A percentile compares a stretch with the other conserved stretches of the same genome.
Conservation (phyloP, 1,140 invertebrate genomes). For the Drosophila nigrodunni region DNA sequence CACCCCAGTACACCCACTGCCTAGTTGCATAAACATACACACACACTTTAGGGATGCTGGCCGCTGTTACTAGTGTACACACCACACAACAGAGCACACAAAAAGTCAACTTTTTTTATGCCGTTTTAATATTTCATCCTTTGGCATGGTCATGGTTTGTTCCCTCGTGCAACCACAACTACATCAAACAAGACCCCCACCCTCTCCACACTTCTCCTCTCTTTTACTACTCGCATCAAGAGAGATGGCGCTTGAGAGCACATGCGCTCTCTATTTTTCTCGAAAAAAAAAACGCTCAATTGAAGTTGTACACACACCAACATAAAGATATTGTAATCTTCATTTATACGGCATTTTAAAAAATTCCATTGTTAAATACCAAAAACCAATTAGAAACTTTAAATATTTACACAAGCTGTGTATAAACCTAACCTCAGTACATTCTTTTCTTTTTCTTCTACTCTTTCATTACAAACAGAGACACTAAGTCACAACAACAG, state of each 20-base stretch:
- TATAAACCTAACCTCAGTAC: neutral
- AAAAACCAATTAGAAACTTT: neutral
- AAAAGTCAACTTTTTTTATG: constrained; percentile 48
- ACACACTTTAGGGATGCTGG: constrained; percentile 44
- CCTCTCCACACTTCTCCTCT: neutral
- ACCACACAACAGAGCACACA: constrained; percentile 29
- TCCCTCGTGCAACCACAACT: constrained; percentile 28
- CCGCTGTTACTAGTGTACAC: constrained; percentile 50
- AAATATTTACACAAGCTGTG: neutral
- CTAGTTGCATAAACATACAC: constrained; percentile 19
- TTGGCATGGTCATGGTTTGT: constrained; percentile 83
- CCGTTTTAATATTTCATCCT: constrained; percentile 71
- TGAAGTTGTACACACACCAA: constrained; percentile 14
- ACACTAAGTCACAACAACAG: neutral
- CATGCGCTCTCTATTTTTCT: constrained; percentile 26
- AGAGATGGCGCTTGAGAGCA: constrained; percentile 14
- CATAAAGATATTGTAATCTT: constrained; percentile 10
- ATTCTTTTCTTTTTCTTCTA: constrained; percentile 1
- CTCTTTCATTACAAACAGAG: neutral
- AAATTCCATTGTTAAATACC: neutral
- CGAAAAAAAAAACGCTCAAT: constrained; percentile 2
- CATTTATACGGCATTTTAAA: neutral
- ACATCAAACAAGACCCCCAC: neutral
- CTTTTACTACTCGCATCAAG: neutral
- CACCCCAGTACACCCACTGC: constrained; percentile 14